Conservation (phyloP, 2,888 invertebrate species). For the Trichogramma evanescens region DNA sequence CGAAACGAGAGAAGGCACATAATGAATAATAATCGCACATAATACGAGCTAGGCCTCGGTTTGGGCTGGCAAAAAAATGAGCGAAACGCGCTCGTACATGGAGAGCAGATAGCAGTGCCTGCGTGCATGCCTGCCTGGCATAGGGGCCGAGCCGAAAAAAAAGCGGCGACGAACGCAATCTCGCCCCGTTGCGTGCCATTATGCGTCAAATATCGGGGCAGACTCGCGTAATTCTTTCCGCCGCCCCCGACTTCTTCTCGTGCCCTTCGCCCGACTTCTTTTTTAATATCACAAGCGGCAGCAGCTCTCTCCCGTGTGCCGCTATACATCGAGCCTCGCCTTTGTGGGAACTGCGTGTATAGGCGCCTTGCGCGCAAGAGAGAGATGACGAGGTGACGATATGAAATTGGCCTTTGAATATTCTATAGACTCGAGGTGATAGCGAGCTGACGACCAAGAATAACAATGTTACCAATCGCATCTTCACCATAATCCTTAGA, state of each 20-base stretch:
- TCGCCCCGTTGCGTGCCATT: constrained; percentile 27
- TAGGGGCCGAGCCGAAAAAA: neutral
- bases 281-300: constrained; percentile 37
- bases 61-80: neutral
- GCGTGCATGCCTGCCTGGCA: neutral
- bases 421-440: constrained; percentile 41
- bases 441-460: constrained; percentile 1
- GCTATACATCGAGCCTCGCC: no score
- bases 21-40: constrained; percentile 44
- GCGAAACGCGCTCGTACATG: neutral
- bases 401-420: constrained; percentile 48
- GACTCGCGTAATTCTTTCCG: constrained; percentile 33
- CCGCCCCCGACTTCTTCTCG: constrained; percentile 28
- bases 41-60: constrained; percentile 25
- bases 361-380: constrained; percentile 15
- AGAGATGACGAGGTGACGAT: constrained; percentile 27
- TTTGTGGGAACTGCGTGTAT: no score
- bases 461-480: no score
- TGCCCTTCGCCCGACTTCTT: constrained; percentile 20
- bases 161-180: constrained; percentile 11
- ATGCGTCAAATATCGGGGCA: constrained; percentile 36
- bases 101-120: neutral
- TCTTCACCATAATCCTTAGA: no score
- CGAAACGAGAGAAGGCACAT: constrained; percentile 31
- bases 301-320: no score